Conservation (phyloP, 2,888 invertebrate species). For the Plutella xylostella region DNA sequence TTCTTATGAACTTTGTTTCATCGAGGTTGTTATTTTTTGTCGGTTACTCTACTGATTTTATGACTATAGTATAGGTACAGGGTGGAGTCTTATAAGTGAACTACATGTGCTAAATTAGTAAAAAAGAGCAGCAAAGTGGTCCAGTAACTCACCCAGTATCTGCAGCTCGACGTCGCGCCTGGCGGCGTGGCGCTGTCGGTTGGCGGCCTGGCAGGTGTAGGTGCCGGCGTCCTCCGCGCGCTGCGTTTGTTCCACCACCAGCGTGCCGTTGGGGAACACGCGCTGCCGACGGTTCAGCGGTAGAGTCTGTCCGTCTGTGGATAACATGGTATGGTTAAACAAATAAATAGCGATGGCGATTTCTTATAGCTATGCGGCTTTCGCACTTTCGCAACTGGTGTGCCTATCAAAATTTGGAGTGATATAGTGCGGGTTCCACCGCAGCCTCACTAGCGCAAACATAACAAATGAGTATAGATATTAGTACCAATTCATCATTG, state of each 20-base stretch:
- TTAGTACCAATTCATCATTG: too few relatives aligned
- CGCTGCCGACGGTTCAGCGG: slow-evolving; percentile 90
- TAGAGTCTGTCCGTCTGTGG: slow-evolving; percentile 82
- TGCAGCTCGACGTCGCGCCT: slow-evolving; percentile 81
- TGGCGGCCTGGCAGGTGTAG: slow-evolving; percentile 91
- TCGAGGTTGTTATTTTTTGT: not conserved
- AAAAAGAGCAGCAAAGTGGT: not conserved
- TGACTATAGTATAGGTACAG: not conserved
- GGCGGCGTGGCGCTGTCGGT: slow-evolving; percentile 84
- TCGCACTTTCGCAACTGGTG: too few relatives aligned
- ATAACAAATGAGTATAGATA: too few relatives aligned
- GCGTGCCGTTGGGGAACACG: slow-evolving; percentile 87
- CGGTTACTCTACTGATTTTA: not conserved
- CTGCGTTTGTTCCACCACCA: slow-evolving; percentile 88
- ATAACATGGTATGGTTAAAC: not conserved
- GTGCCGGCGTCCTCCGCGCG: slow-evolving; percentile 87
- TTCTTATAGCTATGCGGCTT: not conserved
- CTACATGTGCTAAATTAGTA: not conserved
- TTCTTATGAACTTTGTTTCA: not conserved
- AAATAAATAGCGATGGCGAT: too few relatives aligned
- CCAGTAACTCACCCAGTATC: slow-evolving; percentile 69
- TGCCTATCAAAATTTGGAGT: too few relatives aligned
- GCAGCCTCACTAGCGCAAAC: too few relatives aligned
- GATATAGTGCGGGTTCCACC: too few relatives aligned
- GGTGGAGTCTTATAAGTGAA: not conserved